Evolutionary conservation across 2,113 vertebrate genomes (phyloP).

Genomic region (Gorsachius goisagi): DNA sequence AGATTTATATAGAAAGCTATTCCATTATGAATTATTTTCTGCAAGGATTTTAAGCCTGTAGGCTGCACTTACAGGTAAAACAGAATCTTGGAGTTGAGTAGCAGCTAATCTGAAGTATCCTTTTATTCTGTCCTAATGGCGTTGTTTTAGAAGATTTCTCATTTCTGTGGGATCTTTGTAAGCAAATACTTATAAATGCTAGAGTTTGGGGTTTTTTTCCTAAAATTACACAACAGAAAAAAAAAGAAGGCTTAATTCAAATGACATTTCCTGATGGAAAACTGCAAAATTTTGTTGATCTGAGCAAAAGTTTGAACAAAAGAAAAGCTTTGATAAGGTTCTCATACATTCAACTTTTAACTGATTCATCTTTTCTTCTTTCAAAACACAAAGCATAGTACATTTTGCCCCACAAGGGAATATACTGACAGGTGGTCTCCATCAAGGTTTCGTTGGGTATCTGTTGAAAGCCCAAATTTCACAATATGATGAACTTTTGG

Average conservation of each 20-base stretch:
- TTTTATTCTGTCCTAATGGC: background rate
- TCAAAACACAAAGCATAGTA: background rate
- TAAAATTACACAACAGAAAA: background rate
- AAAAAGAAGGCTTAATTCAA: background rate
- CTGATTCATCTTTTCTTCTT: background rate
- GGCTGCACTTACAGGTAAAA: conserved; percentile 25
- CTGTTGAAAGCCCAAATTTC: background rate
- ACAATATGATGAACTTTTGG: background rate
- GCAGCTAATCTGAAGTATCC: background rate
- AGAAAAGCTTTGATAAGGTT: background rate
- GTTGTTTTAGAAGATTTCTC: background rate
- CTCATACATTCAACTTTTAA: background rate
- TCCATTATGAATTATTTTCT: background rate
- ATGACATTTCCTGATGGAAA: background rate
- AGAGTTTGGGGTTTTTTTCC: background rate
- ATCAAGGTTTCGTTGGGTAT: background rate
- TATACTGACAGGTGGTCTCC: background rate
- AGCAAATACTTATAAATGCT: background rate
- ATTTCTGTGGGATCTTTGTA: background rate
- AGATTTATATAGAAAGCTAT: background rate
- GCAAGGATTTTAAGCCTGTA: conserved; percentile 10
- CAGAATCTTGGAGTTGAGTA: background rate
- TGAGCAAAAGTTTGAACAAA: background rate
- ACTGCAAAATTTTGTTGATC: background rate
- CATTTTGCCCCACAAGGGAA: background rate